Conservation (phyloP, 2,888 invertebrate genomes). For the Anthophora plumipes region DNA sequence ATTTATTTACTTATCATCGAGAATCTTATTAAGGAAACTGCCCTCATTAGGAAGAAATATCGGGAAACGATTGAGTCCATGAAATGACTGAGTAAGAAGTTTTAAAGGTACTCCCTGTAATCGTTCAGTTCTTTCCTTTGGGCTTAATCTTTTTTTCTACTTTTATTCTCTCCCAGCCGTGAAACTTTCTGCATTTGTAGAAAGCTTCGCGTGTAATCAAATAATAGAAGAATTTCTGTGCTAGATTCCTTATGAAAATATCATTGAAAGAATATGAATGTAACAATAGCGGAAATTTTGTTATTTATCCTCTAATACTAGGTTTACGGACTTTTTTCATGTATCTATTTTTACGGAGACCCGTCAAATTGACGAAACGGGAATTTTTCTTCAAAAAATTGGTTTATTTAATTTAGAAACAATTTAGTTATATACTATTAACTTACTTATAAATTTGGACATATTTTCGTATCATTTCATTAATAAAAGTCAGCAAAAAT, state of each 20-base stretch:
- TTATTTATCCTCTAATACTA: too few species aligned
- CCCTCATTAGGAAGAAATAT: constrained; percentile 53
- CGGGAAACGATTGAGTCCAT: constrained; percentile 47
- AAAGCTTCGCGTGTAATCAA: neutral
- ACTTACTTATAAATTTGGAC: too few species aligned
- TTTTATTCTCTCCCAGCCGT: neutral
- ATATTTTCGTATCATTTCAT: too few species aligned
- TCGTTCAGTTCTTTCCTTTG: neutral
- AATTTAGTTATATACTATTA: too few species aligned
- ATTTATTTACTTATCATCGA: constrained; percentile 28
- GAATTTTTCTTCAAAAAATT: too few species aligned
- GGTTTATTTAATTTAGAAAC: too few species aligned
- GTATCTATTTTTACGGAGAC: too few species aligned
- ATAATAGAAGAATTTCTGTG: neutral
- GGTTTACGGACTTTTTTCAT: too few species aligned
- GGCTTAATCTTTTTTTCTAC: constrained; percentile 1
- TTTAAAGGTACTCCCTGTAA: neutral
- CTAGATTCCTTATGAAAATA: neutral
- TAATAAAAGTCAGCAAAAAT: too few species aligned
- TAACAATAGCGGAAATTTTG: neutral
- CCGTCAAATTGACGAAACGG: too few species aligned
- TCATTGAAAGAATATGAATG: neutral
- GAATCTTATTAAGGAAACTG: constrained; percentile 29
- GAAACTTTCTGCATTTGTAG: neutral
- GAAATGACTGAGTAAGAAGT: constrained; percentile 13